Percentiles rank a stretch among this genome's conserved stretches.
These are phyloP conservation scores for Tylochromis polylepis DNA, from an alignment of 2,113 vertebrate species.

Conservation along the genomic window DNA sequence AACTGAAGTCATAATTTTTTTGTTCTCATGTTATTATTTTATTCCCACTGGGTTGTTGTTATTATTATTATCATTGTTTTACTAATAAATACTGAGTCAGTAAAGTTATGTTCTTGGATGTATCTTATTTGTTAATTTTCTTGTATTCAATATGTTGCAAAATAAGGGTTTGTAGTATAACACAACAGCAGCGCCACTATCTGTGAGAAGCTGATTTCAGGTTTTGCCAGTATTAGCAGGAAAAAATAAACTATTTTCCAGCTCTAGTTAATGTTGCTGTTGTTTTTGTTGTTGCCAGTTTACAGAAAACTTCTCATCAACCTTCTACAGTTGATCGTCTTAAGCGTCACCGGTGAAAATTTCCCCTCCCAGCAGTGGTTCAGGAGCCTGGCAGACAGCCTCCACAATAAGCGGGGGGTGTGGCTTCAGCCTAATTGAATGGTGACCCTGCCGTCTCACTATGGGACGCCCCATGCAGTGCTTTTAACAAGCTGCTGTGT, in stretches of 20 bases:
- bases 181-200: not conserved
- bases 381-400: conserved; percentile 47
- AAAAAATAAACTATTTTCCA: not conserved
- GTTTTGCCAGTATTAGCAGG: not conserved
- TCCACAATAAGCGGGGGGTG: conserved; percentile 38
- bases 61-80: not conserved
- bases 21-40: not conserved
- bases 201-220: not conserved
- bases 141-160: not conserved
- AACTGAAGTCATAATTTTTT: not conserved
- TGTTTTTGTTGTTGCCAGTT: not conserved
- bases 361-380: conserved; percentile 9
- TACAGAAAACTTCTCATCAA: not conserved
- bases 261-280: not conserved
- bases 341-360: not conserved
- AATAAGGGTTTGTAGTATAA: not conserved
- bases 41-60: not conserved
- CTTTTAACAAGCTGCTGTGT: conserved; percentile 75
- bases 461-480: conserved; percentile 70
- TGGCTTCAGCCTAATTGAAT: conserved; percentile 66
- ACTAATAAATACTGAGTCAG: not conserved
- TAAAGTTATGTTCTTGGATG: not conserved
- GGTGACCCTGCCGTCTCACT: conserved; percentile 66
- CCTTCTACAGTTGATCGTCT: not conserved
- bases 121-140: not conserved